These are phyloP conservation scores for Paramisgurnus dabryanus DNA, from an alignment of 2,113 vertebrate genomes.

Conservation along the genomic window DNA sequence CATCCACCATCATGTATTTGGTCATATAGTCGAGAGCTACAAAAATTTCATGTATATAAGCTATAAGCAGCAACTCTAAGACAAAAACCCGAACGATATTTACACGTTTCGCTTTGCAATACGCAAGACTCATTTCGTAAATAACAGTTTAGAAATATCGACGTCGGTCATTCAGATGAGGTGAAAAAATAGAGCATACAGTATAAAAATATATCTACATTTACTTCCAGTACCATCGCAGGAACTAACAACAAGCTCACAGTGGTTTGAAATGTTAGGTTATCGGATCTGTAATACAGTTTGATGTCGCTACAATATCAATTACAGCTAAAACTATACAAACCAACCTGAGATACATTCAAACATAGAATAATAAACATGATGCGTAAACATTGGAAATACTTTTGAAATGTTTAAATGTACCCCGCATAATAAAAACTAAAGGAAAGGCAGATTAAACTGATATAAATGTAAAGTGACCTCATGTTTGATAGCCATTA, in stretches of 20 bases:
- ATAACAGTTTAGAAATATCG: slow-evolving; percentile 53
- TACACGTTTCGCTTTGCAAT: slow-evolving; percentile 54
- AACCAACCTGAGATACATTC: slow-evolving; percentile 45
- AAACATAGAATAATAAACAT: slow-evolving; percentile 23
- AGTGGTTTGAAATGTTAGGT: slow-evolving; percentile 53
- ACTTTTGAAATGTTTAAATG: not conserved
- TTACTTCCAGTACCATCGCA: slow-evolving; percentile 48
- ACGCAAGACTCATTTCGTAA: slow-evolving; percentile 43
- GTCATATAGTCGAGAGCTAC: slow-evolving; percentile 58
- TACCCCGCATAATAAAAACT: not conserved
- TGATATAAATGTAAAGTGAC: slow-evolving; percentile 20
- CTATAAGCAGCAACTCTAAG: slow-evolving; percentile 35
- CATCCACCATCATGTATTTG: slow-evolving; percentile 62
- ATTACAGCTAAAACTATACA: not conserved
- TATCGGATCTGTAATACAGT: slow-evolving; percentile 42
- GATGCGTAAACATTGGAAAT: not conserved
- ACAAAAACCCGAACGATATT: slow-evolving; percentile 44
- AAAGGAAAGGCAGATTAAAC: not conserved
- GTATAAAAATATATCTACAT: slow-evolving; percentile 45
- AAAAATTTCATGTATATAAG: slow-evolving; percentile 46
- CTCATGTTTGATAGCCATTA: slow-evolving; percentile 28
- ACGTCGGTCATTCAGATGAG: slow-evolving; percentile 49
- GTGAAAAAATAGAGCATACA: slow-evolving; percentile 57
- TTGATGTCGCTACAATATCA: slow-evolving; percentile 56
- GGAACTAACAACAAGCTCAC: slow-evolving; percentile 45